A percentile compares a stretch with the other conserved stretches of the same genome.
Conservation (phyloP, 2,888 invertebrate species). For the Horisme vitalbata region DNA sequence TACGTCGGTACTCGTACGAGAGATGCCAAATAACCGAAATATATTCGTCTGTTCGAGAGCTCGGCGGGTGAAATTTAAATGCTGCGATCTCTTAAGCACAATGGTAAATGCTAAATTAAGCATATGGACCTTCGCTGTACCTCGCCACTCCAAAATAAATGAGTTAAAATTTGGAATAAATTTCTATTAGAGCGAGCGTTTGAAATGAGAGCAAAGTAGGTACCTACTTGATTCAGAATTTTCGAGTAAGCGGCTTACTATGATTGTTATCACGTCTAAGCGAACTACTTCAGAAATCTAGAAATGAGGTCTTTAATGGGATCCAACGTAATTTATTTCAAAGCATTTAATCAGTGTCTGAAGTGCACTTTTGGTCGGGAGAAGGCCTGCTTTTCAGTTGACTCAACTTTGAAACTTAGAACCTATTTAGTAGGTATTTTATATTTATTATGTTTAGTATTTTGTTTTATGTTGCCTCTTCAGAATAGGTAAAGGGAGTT, state of each 20-base stretch:
- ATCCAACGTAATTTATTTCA: slow-evolving; percentile 1
- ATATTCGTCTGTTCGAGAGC: slow-evolving; percentile 20
- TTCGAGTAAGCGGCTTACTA: slow-evolving; percentile 8
- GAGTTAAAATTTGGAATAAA: slow-evolving; percentile 12
- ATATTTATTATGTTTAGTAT: no score
- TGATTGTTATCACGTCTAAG: not conserved
- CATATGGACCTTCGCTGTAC: slow-evolving; percentile 13
- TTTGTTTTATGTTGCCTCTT: no score
- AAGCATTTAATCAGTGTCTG: not conserved
- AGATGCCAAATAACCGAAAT: slow-evolving; percentile 55
- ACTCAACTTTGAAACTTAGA: no score
- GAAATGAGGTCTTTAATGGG: not conserved
- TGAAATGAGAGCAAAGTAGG: not conserved
- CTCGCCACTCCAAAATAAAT: slow-evolving; percentile 10
- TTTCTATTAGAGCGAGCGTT: not conserved
- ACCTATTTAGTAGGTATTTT: no score
- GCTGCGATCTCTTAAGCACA: slow-evolving; percentile 16
- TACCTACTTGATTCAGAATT: slow-evolving; percentile 3
- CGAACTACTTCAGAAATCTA: not conserved
- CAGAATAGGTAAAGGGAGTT: no score
- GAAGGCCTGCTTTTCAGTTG: no score
- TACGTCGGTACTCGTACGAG: slow-evolving; percentile 34
- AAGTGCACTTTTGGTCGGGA: no score
- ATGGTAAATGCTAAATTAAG: slow-evolving; percentile 20
- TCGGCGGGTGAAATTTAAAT: slow-evolving; percentile 22